Evolutionary conservation across 2,888 invertebrate genomes (phyloP), one percentile per base, ranked within the genome.

Genomic region (Andrena bicolor): DNA sequence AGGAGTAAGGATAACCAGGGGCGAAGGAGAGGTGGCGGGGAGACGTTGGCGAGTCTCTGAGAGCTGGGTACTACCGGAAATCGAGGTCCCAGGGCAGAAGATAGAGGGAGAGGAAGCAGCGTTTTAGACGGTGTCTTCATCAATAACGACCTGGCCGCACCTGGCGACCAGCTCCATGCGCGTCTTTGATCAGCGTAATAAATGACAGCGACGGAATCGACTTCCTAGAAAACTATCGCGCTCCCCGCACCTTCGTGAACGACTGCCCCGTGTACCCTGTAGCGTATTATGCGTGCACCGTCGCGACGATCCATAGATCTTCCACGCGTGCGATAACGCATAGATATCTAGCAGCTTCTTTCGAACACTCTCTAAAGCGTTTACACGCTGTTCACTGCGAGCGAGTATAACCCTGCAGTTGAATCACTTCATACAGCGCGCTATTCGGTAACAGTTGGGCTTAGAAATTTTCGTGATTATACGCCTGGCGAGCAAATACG

Each of bases 81-180:
- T 72, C 68, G 48, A 74, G 28, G 41, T 30, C 63, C 49, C 16
- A 60, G 26, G 8, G 35, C 49, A 48, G 48, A 56, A 63, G 71
- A 75, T 28, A 53, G 64, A 72, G 41, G 16, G 53, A 23, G 23
- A 48, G 78, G 70, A 73, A 58, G 51, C 53, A 58, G 23, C 80
- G 71, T 84, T 80, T 84, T 86, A 88, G 83, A 80, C 79, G 64
- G 84, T 75, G 81, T 88, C 86, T 85, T 88, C 85, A 86, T 86
- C 86, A 77, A 88, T 88, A 88, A 88, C 80, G 60, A 26, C 20
- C 61, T 16, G 76, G 61, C 60, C 74, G 78, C 82, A 86, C 78
- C 89, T 83, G 87, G 87, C 85, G 83, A 85, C 87, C 87, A 85
- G 87, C 88, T 64, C 63, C 61, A 41, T 71, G 41, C 66, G 78